phyloP scores from a whole-genome alignment of 2,113 vertebrate species.

The Chamaea fasciata region DNA sequence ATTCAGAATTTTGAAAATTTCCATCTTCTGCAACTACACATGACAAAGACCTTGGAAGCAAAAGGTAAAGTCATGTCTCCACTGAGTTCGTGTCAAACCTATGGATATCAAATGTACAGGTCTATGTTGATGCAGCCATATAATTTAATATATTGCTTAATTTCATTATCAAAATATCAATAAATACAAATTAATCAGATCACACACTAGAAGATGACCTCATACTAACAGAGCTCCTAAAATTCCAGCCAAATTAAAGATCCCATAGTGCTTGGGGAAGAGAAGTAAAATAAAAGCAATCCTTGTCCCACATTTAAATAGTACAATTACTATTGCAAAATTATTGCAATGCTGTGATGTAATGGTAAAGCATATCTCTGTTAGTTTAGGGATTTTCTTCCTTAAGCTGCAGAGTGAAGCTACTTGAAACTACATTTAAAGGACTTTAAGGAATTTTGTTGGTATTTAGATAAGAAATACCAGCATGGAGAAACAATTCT shows the following conservation, averaged over 20 bases:
- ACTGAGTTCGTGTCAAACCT: neutral
- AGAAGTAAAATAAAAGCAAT: neutral
- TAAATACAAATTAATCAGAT: neutral
- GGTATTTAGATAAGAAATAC: neutral
- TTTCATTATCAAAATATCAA: neutral
- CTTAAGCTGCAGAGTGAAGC: neutral
- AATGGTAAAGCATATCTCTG: neutral
- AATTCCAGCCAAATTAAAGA: neutral
- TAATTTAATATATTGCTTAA: neutral
- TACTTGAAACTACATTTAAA: neutral
- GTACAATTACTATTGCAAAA: neutral
- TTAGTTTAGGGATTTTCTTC: neutral
- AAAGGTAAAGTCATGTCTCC: neutral
- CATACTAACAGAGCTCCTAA: neutral
- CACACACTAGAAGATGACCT: neutral
- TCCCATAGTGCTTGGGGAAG: neutral
- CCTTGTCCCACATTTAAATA: neutral
- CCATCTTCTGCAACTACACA: neutral
- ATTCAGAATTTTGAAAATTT: neutral
- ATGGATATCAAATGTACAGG: neutral
- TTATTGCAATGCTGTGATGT: neutral
- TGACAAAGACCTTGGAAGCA: neutral
- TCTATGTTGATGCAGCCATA: neutral
- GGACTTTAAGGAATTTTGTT: neutral
- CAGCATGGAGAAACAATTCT: neutral